Evolutionary conservation across 2,113 vertebrate genomes (phyloP).

Genomic region (Cyprinodon tularosa): DNA sequence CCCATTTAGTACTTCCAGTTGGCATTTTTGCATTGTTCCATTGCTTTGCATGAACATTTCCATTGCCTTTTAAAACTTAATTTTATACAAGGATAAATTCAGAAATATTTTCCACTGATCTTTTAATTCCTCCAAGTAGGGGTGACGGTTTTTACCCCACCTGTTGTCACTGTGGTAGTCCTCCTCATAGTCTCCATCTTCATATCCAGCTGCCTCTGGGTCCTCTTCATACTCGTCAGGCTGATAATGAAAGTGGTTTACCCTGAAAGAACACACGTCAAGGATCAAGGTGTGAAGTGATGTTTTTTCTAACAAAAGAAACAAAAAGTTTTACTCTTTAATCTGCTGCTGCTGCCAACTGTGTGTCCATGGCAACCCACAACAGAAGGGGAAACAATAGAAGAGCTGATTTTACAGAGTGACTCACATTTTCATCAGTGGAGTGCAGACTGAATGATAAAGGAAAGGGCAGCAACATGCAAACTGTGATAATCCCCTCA

Average conservation of each 20-base stretch:
- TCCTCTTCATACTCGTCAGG: conserved; percentile 50
- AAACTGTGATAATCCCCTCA: conserved; percentile 1
- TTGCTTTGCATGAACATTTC: not conserved
- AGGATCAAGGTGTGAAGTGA: not conserved
- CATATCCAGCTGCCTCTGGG: conserved; percentile 48
- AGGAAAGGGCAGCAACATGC: conserved; percentile 1
- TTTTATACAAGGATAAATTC: not conserved
- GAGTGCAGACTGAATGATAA: conserved; percentile 8
- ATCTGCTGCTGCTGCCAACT: not conserved
- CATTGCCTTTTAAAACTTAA: not conserved
- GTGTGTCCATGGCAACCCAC: conserved; percentile 3
- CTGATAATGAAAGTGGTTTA: conserved; percentile 69
- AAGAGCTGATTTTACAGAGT: conserved; percentile 3
- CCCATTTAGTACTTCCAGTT: too few species aligned
- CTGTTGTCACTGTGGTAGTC: conserved; percentile 68
- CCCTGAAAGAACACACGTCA: conserved; percentile 43
- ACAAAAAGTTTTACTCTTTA: not conserved
- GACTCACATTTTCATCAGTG: conserved; percentile 12
- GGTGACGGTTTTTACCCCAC: conserved; percentile 29
- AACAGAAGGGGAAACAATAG: conserved; percentile 4
- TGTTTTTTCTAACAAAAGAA: not conserved
- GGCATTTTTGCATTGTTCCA: not conserved
- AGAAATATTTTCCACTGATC: not conserved
- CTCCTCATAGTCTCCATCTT: conserved; percentile 66
- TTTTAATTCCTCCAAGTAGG: not conserved